Base-by-base conservation (phyloP, 2,113 vertebrate genomes). In the Psilopsiagon aurifrons region DNA sequence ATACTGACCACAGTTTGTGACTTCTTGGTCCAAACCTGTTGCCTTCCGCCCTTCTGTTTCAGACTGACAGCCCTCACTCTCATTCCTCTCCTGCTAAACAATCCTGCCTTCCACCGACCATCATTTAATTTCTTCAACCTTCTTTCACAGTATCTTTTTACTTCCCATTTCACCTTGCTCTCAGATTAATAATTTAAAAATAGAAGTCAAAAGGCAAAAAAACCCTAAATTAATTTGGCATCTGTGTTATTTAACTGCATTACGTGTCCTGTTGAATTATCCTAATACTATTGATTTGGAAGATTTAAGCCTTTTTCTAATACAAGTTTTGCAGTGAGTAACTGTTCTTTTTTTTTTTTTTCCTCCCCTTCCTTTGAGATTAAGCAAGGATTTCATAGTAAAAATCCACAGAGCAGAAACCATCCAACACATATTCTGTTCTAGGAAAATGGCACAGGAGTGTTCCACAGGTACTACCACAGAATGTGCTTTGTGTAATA, bases 361-460 rank as follows among this genome's bases (percentile, higher is more conserved):
- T 6, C 13, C 23, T 23, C 33, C 52, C 13, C 13, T 24, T 59
- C 14, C 18, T 39, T 39, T 54, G 19, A 41, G n/a, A 23, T 7
- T 29, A 24, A 69, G 16, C 28, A 23, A 19, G 35, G 41, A 29
- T 54, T 35, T 60, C 46, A 31, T 9, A 31, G 41, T 24, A 77
- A 25, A 62, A 63, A 93, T 57, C 41, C 52, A 67, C 57, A n/a
- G 54, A 54, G 81, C 33, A 86, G 57, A 79, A 88, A 55, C 31
- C 37, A 54, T 41, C 46, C 43, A n/a, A 47, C 39, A 68, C 16
- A 4, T 49, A 78, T 77, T 81, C 91, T 81, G 47, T 64, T 55
- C 81, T 44, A 91, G 44, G 52, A 88, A 88, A 96, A 86, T n/a
- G 78, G 80, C 86, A 91, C 73, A 71, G 52, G 74, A 92, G 37